Conservation (phyloP, 2,888 invertebrate species). For the Myopa testacea region DNA sequence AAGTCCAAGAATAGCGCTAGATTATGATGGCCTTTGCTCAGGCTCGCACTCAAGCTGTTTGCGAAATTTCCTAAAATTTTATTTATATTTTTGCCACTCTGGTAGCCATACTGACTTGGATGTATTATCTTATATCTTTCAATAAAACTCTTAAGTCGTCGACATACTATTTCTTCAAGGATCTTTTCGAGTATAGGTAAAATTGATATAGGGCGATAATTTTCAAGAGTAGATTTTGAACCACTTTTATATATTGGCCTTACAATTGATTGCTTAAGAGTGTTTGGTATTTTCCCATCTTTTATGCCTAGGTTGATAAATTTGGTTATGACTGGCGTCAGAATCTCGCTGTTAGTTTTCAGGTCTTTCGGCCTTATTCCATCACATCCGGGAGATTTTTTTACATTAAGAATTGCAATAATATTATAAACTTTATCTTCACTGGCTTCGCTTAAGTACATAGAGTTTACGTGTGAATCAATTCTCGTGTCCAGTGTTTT, state of each 20-base stretch:
- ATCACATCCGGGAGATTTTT: background rate
- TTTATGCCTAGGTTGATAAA: background rate
- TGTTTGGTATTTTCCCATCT: background rate
- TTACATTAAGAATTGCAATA: background rate
- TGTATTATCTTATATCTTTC: too few relatives aligned
- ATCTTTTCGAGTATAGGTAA: too few relatives aligned
- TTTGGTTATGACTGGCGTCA: background rate
- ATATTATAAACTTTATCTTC: background rate
- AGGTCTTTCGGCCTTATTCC: slow-evolving; percentile 2
- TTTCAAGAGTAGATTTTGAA: background rate
- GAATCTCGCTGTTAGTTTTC: background rate
- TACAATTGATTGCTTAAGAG: background rate
- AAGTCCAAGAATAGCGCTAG: too few relatives aligned
- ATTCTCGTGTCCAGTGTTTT: too few relatives aligned
- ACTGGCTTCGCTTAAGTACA: background rate
- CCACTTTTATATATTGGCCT: slow-evolving; percentile 1
- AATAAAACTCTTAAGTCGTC: too few relatives aligned
- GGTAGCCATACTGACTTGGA: too few relatives aligned
- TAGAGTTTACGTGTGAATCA: background rate
- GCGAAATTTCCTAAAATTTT: too few relatives aligned
- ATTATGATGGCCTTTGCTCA: too few relatives aligned
- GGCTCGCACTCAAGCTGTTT: too few relatives aligned
- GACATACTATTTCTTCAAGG: too few relatives aligned
- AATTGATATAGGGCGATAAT: too few relatives aligned
- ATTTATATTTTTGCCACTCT: too few relatives aligned